Base-by-base conservation (phyloP, 2,888 invertebrate species). In the Balanococcus diminutus region DNA sequence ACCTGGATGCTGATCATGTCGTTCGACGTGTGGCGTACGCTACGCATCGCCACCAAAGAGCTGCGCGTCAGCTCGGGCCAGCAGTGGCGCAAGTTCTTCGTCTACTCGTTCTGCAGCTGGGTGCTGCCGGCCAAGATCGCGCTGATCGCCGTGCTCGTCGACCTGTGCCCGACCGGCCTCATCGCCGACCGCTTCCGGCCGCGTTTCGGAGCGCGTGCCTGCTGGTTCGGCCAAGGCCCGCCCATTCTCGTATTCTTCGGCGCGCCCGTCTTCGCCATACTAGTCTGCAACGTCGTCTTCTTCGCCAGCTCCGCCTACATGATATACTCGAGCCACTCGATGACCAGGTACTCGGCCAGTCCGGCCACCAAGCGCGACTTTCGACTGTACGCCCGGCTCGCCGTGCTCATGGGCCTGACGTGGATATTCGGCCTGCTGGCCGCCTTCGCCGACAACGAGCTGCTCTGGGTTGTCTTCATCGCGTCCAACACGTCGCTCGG, bases 1-100 rank as follows among this genome's bases (percentile, higher is more conserved):
- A 90, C 90, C 87, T 92, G 92, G 92, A 91, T 91, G 91, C 90
- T 91, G 83, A 90, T 91, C 2, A 90, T 92, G 89, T 90, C 92
- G 0, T 91, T 91, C 88, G 92, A 92, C 87, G 91, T 90, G 16
- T 91, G 90, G 89, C 89, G 90, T 88, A 91, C 90, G n/a, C 89
- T 91, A 39, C 89, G 89, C 42, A 88, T 90, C 87, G 91, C 91
- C 2, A 91, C 91, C 0, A 89, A 89, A 32, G 91, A 91, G 88
- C 88, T 91, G 8, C 88, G 91, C 79, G 90, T 91, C 0, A 89
- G 90, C 2, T 88, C 89, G 14, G 91, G 91, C 4, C 89, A 89
- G 88, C 89, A 89, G 86, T 89, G 89, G 88, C 87, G 89, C 16
- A 89, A 90, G 86, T 91, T 91, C 87, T 88, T 90, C 32, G 87